phyloP scores from a whole-genome alignment of 2,797 vertebrate genomes.

The Melanotaenia trifasciata region DNA sequence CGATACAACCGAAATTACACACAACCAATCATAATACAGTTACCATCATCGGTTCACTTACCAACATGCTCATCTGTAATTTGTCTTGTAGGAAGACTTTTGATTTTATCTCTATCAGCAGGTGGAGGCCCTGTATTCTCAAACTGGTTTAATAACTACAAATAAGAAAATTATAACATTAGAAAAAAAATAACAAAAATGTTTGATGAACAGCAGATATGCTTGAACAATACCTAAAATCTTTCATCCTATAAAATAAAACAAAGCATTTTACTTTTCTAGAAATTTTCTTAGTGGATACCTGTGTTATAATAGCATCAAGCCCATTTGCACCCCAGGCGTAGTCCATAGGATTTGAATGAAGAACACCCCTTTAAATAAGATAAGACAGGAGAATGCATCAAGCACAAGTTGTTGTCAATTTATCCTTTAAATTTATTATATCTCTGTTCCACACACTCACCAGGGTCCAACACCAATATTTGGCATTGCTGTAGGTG shows the following conservation, averaged over 20 bases:
- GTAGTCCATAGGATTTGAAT: slow-evolving; percentile 99
- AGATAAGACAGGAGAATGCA: neutral
- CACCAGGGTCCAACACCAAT: slow-evolving; percentile 95
- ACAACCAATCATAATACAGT: neutral
- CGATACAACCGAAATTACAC: neutral
- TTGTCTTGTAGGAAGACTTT: slow-evolving; percentile 92
- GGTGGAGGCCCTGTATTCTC: slow-evolving; percentile 98
- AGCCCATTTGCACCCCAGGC: slow-evolving; percentile 98
- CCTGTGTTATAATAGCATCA: slow-evolving; percentile 98
- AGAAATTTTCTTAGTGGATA: slow-evolving; percentile 60
- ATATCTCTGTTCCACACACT: slow-evolving; percentile 64
- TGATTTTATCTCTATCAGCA: slow-evolving; percentile 96
- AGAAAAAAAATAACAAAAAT: neutral
- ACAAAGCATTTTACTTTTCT: neutral
- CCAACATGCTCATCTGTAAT: slow-evolving; percentile 94
- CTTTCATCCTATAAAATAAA: neutral
- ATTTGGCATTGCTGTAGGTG: slow-evolving; percentile 95
- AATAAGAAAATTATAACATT: neutral
- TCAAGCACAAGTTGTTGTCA: neutral
- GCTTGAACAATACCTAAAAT: neutral
- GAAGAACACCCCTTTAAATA: slow-evolving; percentile 91
- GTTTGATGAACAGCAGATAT: neutral
- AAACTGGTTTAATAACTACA: slow-evolving; percentile 97
- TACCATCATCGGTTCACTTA: slow-evolving; percentile 68
- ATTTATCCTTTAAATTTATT: neutral